phyloP scores from a whole-genome alignment of 2,797 vertebrate genomes.

The Paguma larvata region DNA sequence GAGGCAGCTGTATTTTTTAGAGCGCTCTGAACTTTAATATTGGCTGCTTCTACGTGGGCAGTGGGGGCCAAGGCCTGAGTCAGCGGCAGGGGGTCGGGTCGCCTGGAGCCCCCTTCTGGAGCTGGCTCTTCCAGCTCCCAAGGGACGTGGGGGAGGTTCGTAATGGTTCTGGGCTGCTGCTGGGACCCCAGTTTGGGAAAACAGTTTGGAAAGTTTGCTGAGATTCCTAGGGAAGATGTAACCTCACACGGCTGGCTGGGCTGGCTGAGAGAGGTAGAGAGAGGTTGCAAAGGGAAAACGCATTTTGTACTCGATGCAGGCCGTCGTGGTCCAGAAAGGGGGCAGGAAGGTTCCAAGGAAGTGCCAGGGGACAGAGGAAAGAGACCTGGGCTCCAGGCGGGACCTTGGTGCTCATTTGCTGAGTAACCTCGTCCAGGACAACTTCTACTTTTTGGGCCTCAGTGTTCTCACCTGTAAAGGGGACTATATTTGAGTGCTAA shows the following conservation, averaged over 20 bases:
- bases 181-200: not conserved
- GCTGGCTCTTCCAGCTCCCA: not conserved
- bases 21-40: constrained; percentile 68
- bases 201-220: not conserved
- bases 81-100: constrained; percentile 59
- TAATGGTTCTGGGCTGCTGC: not conserved
- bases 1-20: constrained; percentile 29
- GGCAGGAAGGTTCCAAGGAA: not conserved
- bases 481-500: not conserved
- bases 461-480: not conserved
- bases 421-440: not conserved
- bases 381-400: not conserved
- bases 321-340: not conserved
- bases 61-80: constrained; percentile 48
- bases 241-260: not conserved
- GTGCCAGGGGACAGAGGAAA: not conserved
- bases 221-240: not conserved
- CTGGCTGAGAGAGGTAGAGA: not conserved
- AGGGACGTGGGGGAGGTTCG: rapidly evolving
- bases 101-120: not conserved
- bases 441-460: not conserved
- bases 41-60: constrained; percentile 21
- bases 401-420: not conserved
- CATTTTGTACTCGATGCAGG: not conserved
- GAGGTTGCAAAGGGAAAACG: not conserved